Base-by-base conservation (phyloP, 2,888 invertebrate species). In the Spodoptera exigua region DNA sequence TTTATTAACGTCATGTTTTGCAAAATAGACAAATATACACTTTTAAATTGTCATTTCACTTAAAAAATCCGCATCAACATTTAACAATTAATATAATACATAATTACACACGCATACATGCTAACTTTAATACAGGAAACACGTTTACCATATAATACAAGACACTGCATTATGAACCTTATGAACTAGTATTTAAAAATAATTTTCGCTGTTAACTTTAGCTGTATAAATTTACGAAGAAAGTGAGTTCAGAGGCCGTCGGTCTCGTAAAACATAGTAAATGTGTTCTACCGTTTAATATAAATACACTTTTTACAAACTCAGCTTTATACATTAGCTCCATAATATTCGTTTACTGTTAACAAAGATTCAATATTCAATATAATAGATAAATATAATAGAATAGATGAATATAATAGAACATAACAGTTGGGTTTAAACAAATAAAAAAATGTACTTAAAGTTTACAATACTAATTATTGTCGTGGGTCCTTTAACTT, bases 1-100 rank as follows among this genome's bases (percentile, higher is more conserved):
- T 93, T 94, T 93, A 93, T 92, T 93, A 93, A 93, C 92, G 88
- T 92, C 92, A 92, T 92, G 90, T 93, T 92, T 91, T 92, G 93
- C 93, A 94, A 93, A 93, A 94, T 93, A 94, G 93, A 93, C 92
- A 93, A 92, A 93, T 93, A 91, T 93, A 92, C 92, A 93, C 85
- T 76, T 89, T 88, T 89, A 84, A 88, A 89, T 88, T 86, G 89
- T 90, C 88, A 81, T 87, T 90, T 88, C 84, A 91, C 89, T 89
- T 93, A 91, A 90, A 90, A 91, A 91, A 85, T 89, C 86, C 91
- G 88, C 88, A 82, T 90, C 87, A 93, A 93, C 90, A 89, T 92
- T 92, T 90, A 93, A 93, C 93, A 94, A 89, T 91, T 83, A 80
- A 77, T 89, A 89, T 88, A 79, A 81, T 90, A 91, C 87, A 89